Conservation (phyloP, 2,888 invertebrate species). For the Acanthosoma haemorrhoidale region DNA sequence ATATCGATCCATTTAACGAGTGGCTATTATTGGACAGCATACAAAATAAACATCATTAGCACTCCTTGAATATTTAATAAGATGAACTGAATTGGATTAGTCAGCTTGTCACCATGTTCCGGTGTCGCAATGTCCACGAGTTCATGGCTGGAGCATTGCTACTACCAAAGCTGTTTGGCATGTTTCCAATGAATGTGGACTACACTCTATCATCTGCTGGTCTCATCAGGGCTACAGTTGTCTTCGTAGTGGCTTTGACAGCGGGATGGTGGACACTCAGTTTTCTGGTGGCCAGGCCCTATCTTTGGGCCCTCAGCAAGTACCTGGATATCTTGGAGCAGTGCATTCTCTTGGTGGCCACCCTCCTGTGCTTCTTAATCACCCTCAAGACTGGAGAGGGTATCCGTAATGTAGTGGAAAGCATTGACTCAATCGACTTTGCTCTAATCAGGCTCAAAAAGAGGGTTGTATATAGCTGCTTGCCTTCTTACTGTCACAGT, state of each 20-base stretch:
- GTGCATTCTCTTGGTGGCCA: neutral
- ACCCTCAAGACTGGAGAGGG: neutral
- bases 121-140: neutral
- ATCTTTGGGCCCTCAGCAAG: neutral
- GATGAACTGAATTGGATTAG: no score
- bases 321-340: neutral
- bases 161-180: neutral
- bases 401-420: neutral
- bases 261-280: neutral
- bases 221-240: neutral
- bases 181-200: neutral
- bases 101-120: neutral
- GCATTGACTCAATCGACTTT: neutral
- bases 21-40: neutral
- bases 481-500: neutral
- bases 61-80: no score
- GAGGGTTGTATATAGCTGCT: neutral
- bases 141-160: neutral
- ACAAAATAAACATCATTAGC: neutral
- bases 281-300: neutral
- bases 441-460: neutral
- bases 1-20: neutral
- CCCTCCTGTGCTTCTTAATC: neutral
- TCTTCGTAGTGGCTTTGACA: neutral
- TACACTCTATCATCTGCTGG: neutral